Evolutionary conservation across 2,797 vertebrate species (phyloP), one percentile per base, ranked within the genome.

Genomic region (Pseudotriccus pelzelni): DNA sequence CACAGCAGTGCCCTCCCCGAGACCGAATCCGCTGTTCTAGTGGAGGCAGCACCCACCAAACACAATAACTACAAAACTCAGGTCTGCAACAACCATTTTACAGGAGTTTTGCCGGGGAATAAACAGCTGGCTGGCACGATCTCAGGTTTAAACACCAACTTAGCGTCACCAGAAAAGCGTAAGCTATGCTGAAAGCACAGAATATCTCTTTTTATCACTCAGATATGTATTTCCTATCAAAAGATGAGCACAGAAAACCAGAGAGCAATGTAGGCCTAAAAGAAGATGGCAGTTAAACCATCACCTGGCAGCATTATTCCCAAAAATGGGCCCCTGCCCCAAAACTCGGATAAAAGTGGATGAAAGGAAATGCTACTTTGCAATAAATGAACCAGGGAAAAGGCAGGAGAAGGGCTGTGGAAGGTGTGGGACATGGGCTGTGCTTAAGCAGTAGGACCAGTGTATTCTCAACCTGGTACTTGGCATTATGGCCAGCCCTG

Each of bases 31-130:
- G 19, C 0, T 0, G 28, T 22, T 25, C 56, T 10, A 4, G n/a
- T 8, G 25, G 32, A 78, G 44, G 7, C n/a, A 41, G n/a, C 25
- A 63, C 60, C 52, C 16, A 44, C 25, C 22, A 55, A 70, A 39
- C 12, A 11, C 0, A 0, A 0, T 4, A 2, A 3, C 2, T 7
- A 20, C 20, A 56, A 41, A 92, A n/a, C 19, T 55, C 37, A 10
- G 15, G 10, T 9, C 67, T 43, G 22, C 70, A 73, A 13, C 9
- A 12, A 12, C 14, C 5, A 0, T 1, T 3, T 10, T 10, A 34
- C 1, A 2, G 46, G 15, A 0, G 0, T 32, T 36, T 67, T 47
- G 7, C 41, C 3, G 5, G 55, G 49, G 32, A 80, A 44, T 37
- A 25, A 41, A 32, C 43, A 37, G 21, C 36, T 44, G 25, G 9